These are phyloP conservation scores for Nylanderia fulva DNA, from an alignment of 1,140 invertebrate species.

Conservation along the genomic window DNA sequence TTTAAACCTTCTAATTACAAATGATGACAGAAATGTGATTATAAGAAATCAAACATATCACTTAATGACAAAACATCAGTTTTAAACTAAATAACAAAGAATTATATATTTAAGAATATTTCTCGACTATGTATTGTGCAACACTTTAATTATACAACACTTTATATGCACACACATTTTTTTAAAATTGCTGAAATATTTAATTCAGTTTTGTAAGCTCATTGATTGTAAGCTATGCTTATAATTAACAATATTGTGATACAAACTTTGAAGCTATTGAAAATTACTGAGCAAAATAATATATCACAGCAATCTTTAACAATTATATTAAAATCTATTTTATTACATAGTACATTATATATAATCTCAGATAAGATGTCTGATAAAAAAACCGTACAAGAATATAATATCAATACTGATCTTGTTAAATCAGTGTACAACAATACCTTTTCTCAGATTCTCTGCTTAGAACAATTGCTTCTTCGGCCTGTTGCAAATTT, in stretches of 20 bases:
- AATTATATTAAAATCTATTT: constrained; percentile 8
- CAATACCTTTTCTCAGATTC: constrained; percentile 70
- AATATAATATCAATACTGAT: constrained; percentile 47
- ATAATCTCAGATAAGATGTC: neutral
- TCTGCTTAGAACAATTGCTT: constrained; percentile 71
- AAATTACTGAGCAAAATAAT: constrained; percentile 31
- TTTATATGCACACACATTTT: neutral
- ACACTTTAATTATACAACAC: neutral
- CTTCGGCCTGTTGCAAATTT: constrained; percentile 71
- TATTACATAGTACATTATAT: neutral
- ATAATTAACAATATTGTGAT: neutral
- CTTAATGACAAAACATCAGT: neutral
- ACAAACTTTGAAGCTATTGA: constrained; percentile 20
- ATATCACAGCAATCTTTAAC: constrained; percentile 28
- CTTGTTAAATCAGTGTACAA: constrained; percentile 57
- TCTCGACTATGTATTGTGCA: neutral
- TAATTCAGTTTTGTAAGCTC: neutral
- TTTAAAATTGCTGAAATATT: neutral
- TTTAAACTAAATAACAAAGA: neutral
- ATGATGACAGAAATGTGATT: neutral
- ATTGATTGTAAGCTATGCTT: neutral
- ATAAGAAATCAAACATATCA: neutral
- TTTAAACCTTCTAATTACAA: neutral
- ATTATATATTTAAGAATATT: constrained; percentile 13
- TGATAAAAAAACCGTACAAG: neutral